phyloP scores from a whole-genome alignment of 1,140 invertebrate genomes.

The Drosophila auraria region DNA sequence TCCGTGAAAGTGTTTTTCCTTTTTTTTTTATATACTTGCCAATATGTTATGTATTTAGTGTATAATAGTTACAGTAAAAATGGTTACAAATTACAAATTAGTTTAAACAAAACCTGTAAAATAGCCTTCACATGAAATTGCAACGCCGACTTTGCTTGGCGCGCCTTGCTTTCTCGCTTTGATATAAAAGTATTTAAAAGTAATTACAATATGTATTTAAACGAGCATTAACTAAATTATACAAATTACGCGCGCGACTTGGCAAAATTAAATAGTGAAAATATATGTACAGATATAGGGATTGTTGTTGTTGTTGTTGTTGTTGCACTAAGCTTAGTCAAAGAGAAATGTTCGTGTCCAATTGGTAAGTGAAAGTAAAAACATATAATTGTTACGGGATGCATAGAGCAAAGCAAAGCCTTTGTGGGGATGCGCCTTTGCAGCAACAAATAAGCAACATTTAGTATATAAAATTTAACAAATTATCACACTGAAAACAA shows the following conservation, averaged over 20 bases:
- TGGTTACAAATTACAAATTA: conserved; percentile 67
- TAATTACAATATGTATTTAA: conserved; percentile 50
- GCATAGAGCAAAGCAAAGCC: conserved; percentile 41
- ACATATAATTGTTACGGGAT: conserved; percentile 10
- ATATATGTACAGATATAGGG: conserved; percentile 59
- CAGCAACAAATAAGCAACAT: conserved; percentile 74
- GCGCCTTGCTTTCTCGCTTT: conserved; percentile 64
- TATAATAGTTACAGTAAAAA: conserved; percentile 56
- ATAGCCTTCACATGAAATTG: conserved; percentile 79
- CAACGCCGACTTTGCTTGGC: conserved; percentile 59
- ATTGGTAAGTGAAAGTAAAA: conserved; percentile 18
- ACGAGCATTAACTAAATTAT: conserved; percentile 69
- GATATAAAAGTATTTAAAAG: conserved; percentile 55
- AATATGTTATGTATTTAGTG: conserved; percentile 31
- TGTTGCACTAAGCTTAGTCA: conserved; percentile 11
- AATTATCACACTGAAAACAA: conserved; percentile 83
- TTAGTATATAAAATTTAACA: conserved; percentile 78
- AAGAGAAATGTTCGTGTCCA: conserved; percentile 24
- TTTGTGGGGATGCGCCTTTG: conserved; percentile 39
- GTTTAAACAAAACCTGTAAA: conserved; percentile 84
- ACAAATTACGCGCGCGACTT: conserved; percentile 50
- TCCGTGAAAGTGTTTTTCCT: conserved; percentile 35
- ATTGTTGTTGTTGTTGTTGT: conserved; percentile 19
- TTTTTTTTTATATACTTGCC: conserved; percentile 28
- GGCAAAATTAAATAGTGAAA: conserved; percentile 39